Conservation (phyloP, 2,113 vertebrate species). For the Trinectes maculatus region DNA sequence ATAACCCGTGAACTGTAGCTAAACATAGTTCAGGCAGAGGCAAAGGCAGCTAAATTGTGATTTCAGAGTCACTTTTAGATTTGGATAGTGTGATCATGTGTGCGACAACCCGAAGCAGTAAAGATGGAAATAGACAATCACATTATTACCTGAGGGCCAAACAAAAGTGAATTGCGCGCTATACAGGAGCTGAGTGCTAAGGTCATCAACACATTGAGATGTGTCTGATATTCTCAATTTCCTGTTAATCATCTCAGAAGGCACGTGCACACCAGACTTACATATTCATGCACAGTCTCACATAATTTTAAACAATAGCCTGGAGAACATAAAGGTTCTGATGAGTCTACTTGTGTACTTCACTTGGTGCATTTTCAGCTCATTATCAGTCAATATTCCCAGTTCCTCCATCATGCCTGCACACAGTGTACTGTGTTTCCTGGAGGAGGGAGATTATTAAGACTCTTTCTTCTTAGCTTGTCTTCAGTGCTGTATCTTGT, state of each 20-base stretch:
- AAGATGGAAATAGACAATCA: constrained; percentile 33
- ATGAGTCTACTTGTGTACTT: neutral
- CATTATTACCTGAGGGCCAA: constrained; percentile 19
- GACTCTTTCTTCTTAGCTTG: constrained; percentile 56
- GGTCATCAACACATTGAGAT: constrained; percentile 53
- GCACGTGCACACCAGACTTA: constrained; percentile 9
- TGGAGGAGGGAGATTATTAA: constrained; percentile 30
- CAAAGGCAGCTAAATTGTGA: constrained; percentile 34
- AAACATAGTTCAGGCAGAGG: constrained; percentile 41
- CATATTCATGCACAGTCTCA: neutral
- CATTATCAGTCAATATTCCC: neutral
- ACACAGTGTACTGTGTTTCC: constrained; percentile 2
- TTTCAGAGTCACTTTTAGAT: constrained; percentile 32
- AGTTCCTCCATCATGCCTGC: neutral
- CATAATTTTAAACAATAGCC: constrained; percentile 1
- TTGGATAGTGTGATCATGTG: constrained; percentile 23
- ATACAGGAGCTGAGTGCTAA: constrained; percentile 21
- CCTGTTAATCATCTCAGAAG: constrained; percentile 9
- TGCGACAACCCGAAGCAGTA: constrained; percentile 20
- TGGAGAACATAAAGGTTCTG: neutral
- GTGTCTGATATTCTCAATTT: constrained; percentile 22
- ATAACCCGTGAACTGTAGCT: constrained; percentile 48
- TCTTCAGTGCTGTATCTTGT: constrained; percentile 45
- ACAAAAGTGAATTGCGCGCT: constrained; percentile 23
- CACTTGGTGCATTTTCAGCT: neutral